phyloP scores from a whole-genome alignment of 1,140 invertebrate species.

The Lethocerus indicus region DNA sequence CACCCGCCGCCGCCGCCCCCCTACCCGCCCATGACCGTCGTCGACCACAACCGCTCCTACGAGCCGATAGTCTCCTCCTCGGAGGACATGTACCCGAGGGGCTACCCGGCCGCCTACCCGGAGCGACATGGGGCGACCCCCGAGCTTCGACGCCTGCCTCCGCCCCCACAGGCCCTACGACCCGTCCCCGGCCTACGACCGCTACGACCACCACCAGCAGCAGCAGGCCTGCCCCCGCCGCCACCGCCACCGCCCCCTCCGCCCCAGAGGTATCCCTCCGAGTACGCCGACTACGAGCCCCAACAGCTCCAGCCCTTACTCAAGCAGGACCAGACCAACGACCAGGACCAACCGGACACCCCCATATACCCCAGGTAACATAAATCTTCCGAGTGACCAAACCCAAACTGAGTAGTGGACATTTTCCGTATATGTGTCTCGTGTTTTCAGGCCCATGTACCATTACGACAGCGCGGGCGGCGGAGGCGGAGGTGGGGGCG shows the following conservation, averaged over 20 bases:
- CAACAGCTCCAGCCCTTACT: conserved; percentile 18
- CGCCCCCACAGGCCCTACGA: conserved; percentile 3
- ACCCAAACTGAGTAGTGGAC: too few relatives aligned
- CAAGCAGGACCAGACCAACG: conserved; percentile 31
- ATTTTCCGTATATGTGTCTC: too few relatives aligned
- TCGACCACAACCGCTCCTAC: conserved; percentile 6
- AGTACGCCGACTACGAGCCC: conserved; percentile 18
- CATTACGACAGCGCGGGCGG: conserved; percentile 47
- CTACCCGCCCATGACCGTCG: conserved; percentile 26
- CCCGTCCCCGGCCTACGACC: conserved; percentile 18
- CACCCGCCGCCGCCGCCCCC: conserved; percentile 22
- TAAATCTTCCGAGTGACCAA: neutral
- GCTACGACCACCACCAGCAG: conserved; percentile 24
- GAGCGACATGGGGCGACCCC: neutral
- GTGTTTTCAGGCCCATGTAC: conserved; percentile 47
- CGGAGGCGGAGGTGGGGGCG: conserved; percentile 18
- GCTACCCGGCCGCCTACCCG: neutral
- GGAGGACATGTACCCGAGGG: too few relatives aligned
- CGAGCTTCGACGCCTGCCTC: conserved; percentile 11
- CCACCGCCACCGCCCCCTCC: conserved; percentile 13
- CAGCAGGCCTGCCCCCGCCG: neutral
- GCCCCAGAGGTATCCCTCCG: conserved; percentile 21
- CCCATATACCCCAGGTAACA: conserved; percentile 51
- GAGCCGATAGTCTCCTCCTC: too few relatives aligned
- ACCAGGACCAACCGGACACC: conserved; percentile 31